These are phyloP conservation scores for Aphaenogaster ashmeadi DNA, from an alignment of 1,140 invertebrate genomes.

Conservation along the genomic window DNA sequence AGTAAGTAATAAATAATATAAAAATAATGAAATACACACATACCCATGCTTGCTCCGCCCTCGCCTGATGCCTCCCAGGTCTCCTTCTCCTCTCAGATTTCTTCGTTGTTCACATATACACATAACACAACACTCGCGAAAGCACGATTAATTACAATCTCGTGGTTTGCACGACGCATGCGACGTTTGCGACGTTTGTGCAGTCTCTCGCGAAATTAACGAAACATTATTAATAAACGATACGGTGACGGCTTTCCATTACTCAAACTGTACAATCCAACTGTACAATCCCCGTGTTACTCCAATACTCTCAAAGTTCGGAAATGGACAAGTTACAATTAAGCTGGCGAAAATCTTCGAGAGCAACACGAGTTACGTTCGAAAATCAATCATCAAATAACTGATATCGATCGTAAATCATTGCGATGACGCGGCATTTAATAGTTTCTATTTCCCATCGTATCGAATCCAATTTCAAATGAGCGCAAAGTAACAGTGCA, in stretches of 20 bases:
- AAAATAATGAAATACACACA: background rate
- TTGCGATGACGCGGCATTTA: background rate
- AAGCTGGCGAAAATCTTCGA: background rate
- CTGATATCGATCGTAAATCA: background rate
- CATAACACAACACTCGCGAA: background rate
- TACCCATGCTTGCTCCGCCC: background rate
- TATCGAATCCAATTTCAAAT: background rate
- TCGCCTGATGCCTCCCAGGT: background rate
- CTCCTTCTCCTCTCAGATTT: background rate
- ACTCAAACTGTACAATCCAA: background rate
- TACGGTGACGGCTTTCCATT: background rate
- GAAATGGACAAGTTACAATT: background rate
- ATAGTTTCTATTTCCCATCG: background rate
- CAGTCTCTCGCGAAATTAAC: background rate
- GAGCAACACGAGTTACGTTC: background rate
- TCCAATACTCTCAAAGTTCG: background rate
- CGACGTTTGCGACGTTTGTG: background rate
- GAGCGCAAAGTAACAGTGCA: background rate
- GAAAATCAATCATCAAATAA: background rate
- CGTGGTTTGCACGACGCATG: background rate
- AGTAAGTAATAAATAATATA: background rate
- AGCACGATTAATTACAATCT: background rate
- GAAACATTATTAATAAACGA: background rate
- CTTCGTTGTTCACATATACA: background rate
- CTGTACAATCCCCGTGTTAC: background rate